These are phyloP conservation scores for Borostomias antarcticus DNA, from an alignment of 2,797 vertebrate species.

Conservation along the genomic window DNA sequence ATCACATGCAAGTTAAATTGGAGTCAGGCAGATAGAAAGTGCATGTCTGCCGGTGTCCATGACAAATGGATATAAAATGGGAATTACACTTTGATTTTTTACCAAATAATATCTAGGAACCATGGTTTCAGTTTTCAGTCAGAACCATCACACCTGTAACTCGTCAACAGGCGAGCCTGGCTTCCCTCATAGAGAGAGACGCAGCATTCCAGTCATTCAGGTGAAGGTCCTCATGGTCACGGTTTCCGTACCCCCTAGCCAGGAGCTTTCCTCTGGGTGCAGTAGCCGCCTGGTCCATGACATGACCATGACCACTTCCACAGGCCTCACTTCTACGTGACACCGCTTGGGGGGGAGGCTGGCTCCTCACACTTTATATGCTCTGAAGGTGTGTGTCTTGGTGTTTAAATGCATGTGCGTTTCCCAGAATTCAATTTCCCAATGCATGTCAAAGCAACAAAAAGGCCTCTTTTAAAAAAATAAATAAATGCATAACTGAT, in stretches of 20 bases:
- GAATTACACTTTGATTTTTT: background rate
- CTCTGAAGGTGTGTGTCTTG: too few relatives aligned
- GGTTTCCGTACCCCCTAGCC: slow-evolving; percentile 30
- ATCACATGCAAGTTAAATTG: slow-evolving; percentile 14
- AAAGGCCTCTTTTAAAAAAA: too few relatives aligned
- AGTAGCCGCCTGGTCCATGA: slow-evolving; percentile 34
- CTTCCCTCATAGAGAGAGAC: background rate
- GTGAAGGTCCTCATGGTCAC: slow-evolving; percentile 24
- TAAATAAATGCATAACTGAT: background rate
- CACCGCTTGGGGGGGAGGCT: too few relatives aligned
- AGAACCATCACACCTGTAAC: background rate
- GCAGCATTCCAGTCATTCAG: slow-evolving; percentile 28
- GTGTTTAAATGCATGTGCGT: background rate
- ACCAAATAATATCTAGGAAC: background rate
- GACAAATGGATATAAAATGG: slow-evolving; percentile 19
- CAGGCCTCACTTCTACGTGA: slow-evolving; percentile 18
- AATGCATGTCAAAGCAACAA: background rate
- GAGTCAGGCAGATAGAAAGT: slow-evolving; percentile 26
- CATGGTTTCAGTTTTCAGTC: slow-evolving; percentile 2
- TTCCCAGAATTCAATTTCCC: background rate
- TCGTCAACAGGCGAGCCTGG: background rate
- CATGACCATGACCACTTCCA: too few relatives aligned
- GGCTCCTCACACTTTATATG: too few relatives aligned
- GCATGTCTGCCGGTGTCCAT: background rate
- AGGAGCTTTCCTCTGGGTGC: slow-evolving; percentile 29